Percentiles rank a stretch among this genome's conserved stretches.
Evolutionary conservation across 92 coral and sea anemone genomes (phyloP).

Genomic region (Palythoa grandis): DNA sequence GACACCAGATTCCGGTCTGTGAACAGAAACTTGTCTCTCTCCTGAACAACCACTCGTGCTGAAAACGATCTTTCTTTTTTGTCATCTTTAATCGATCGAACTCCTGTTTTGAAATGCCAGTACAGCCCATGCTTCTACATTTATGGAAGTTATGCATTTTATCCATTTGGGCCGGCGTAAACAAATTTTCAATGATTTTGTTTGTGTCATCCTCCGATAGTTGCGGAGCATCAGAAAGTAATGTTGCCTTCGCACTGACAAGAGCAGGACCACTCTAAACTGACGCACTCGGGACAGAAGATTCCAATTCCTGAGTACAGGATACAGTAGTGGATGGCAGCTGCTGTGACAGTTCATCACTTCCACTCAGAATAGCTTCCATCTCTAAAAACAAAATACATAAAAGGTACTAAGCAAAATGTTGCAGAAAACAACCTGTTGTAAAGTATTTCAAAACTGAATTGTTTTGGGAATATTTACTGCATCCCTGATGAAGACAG

Average conservation of each 20-base stretch:
- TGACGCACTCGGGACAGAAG: slow-evolving; percentile 13
- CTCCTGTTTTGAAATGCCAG: slow-evolving; percentile 6
- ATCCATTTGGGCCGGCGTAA: slow-evolving; percentile 19
- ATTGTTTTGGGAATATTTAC: too few species aligned
- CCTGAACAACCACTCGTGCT: slow-evolving; percentile 35
- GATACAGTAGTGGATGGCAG: slow-evolving; percentile 4
- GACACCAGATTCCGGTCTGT: slow-evolving; percentile 47
- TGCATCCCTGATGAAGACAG: too few species aligned
- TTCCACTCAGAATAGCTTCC: slow-evolving; percentile 21
- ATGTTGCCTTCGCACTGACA: slow-evolving; percentile 25
- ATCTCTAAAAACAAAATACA: slow-evolving; percentile 27
- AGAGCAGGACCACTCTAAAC: slow-evolving; percentile 37
- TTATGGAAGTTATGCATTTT: slow-evolving; percentile 1
- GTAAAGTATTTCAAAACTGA: too few species aligned
- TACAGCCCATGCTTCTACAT: not conserved
- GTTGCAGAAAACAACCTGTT: not conserved
- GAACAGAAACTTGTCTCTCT: slow-evolving; percentile 23
- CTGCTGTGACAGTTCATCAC: slow-evolving; percentile 20
- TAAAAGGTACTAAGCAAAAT: not conserved
- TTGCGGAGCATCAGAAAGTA: slow-evolving; percentile 20
- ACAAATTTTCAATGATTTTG: slow-evolving; percentile 34
- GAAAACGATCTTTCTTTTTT: slow-evolving; percentile 27
- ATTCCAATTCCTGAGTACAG: slow-evolving; percentile 38
- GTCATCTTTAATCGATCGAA: not conserved
- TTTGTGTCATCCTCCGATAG: slow-evolving; percentile 14